Conservation (phyloP, 2,797 vertebrate genomes). For the Chromobotia macracanthus region DNA sequence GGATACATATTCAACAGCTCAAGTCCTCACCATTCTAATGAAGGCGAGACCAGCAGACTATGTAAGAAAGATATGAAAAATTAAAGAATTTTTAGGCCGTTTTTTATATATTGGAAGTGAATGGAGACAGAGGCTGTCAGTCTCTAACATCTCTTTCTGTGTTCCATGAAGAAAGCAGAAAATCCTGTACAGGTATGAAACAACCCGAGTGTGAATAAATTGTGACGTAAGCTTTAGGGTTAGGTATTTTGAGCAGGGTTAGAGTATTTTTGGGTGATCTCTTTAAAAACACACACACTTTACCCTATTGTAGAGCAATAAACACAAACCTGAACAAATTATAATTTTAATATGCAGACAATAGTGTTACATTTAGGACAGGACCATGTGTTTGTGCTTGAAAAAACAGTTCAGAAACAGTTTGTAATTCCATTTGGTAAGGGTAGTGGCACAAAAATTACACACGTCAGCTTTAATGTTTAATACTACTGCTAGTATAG, state of each 20-base stretch:
- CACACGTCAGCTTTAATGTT: neutral
- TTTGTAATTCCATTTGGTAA: neutral
- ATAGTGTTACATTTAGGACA: neutral
- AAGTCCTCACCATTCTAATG: conserved; percentile 55
- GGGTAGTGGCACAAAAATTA: neutral
- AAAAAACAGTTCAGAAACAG: neutral
- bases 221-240: no score
- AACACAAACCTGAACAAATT: no score
- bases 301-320: no score
- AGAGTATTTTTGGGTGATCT: no score
- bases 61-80: conserved; percentile 38
- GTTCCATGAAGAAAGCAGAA: neutral
- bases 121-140: neutral
- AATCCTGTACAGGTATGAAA: neutral
- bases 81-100: neutral
- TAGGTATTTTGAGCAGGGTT: no score
- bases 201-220: neutral
- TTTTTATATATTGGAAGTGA: neutral
- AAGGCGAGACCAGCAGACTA: conserved; percentile 40
- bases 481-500: neutral
- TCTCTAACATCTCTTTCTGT: neutral
- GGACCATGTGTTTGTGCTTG: neutral
- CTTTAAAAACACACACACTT: no score
- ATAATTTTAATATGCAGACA: no score
- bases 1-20: conserved; percentile 60